Evolutionary conservation across 1,140 invertebrate genomes (phyloP).

Genomic region (Sminthurinus signatus): DNA sequence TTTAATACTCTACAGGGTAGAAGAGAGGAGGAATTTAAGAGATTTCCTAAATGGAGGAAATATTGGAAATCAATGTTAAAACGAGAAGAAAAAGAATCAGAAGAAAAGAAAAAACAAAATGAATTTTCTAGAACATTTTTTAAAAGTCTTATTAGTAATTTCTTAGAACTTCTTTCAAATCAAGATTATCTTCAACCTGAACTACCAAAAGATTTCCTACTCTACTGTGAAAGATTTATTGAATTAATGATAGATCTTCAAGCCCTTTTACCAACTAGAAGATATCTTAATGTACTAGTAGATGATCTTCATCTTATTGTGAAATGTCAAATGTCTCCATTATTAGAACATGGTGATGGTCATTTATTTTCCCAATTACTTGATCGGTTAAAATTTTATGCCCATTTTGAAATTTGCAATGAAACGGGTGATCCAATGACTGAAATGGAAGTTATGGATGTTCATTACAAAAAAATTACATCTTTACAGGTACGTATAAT

Average conservation of each 20-base stretch:
- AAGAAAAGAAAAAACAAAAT: conserved; percentile 55
- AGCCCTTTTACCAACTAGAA: conserved; percentile 83
- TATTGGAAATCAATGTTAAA: conserved; percentile 86
- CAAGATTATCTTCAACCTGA: conserved; percentile 46
- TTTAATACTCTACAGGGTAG: conserved; percentile 50
- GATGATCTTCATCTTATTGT: conserved; percentile 93
- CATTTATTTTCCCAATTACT: conserved; percentile 85
- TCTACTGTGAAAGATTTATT: conserved; percentile 92
- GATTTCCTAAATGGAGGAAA: conserved; percentile 82
- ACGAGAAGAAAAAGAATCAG: conserved; percentile 62
- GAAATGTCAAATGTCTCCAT: conserved; percentile 70
- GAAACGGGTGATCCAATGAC: conserved; percentile 89
- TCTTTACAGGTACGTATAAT: conserved; percentile 85
- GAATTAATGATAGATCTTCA: conserved; percentile 95
- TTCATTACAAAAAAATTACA: conserved; percentile 87
- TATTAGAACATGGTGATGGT: conserved; percentile 72
- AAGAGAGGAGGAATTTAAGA: conserved; percentile 75
- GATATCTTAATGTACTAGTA: conserved; percentile 94
- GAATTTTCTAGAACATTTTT: conserved; percentile 86
- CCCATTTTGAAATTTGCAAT: conserved; percentile 96
- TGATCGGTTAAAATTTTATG: conserved; percentile 94
- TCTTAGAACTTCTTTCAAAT: conserved; percentile 69
- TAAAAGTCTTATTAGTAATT: conserved; percentile 82
- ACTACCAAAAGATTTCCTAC: conserved; percentile 56
- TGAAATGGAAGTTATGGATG: conserved; percentile 84